phyloP scores from a whole-genome alignment of 2,888 invertebrate genomes.

The Chydorus sphaericus region DNA sequence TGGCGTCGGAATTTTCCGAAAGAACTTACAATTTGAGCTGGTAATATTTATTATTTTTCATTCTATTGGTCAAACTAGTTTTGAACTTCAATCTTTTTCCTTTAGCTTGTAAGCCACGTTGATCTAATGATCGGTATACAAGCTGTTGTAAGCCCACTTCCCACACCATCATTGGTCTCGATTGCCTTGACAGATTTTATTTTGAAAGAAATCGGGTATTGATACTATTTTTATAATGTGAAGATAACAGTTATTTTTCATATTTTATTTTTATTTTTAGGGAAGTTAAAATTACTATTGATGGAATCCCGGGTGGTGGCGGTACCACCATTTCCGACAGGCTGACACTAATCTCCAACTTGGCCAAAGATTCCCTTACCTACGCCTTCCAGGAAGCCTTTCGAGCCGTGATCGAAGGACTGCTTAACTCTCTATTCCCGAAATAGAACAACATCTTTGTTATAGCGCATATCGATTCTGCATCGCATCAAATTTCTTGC shows the following conservation, averaged over 20 bases:
- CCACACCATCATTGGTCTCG: not conserved
- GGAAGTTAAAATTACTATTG: conserved; percentile 7
- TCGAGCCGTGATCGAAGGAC: not conserved
- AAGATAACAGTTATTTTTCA: not conserved
- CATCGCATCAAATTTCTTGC: too few species aligned
- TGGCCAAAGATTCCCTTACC: conserved; percentile 8
- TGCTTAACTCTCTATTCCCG: too few species aligned
- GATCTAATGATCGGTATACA: not conserved
- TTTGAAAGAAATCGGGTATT: conserved; percentile 11
- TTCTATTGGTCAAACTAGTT: too few species aligned
- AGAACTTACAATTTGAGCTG: conserved; percentile 1
- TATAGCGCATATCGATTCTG: too few species aligned
- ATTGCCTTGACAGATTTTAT: not conserved
- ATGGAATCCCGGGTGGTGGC: conserved; percentile 9
- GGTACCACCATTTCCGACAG: not conserved
- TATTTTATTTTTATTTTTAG: conserved; percentile 6
- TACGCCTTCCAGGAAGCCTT: conserved; percentile 13
- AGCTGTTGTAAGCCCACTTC: too few species aligned
- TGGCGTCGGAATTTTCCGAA: conserved; percentile 2
- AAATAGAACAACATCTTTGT: too few species aligned
- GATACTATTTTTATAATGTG: not conserved
- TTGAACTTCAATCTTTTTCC: too few species aligned
- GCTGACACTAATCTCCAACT: not conserved
- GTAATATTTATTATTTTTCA: too few species aligned
- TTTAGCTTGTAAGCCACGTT: not conserved